Conservation (phyloP, 2,888 invertebrate species). For the Nipponacmea schrenckii region DNA sequence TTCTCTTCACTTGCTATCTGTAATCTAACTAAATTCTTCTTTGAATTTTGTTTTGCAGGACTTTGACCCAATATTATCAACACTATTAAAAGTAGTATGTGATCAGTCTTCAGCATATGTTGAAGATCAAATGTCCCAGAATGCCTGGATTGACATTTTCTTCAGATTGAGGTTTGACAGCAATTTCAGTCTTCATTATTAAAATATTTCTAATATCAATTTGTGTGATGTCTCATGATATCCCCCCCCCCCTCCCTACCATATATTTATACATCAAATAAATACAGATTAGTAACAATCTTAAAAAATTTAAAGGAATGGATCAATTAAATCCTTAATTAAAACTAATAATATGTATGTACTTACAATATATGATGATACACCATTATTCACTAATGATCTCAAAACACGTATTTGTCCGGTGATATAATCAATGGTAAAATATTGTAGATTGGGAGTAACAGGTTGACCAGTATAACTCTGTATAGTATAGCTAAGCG, state of each 20-base stretch:
- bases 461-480: conserved; percentile 29
- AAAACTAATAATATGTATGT: background rate
- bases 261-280: background rate
- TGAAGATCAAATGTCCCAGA: too few relatives aligned
- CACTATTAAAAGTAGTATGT: too few relatives aligned
- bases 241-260: background rate
- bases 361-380: conserved; percentile 42
- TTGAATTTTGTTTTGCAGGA: too few relatives aligned
- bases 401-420: conserved; percentile 47
- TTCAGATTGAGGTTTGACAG: too few relatives aligned
- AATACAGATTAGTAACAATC: background rate
- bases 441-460: conserved; percentile 33
- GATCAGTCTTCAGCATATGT: too few relatives aligned
- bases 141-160: too few relatives aligned
- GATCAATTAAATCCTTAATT: background rate
- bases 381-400: conserved; percentile 33
- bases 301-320: background rate
- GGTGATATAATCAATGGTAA: conserved; percentile 54
- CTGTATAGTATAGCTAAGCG: conserved; percentile 42
- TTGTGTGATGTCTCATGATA: too few relatives aligned
- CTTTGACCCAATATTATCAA: too few relatives aligned
- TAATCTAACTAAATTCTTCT: too few relatives aligned
- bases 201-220: too few relatives aligned
- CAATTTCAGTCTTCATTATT: too few relatives aligned
- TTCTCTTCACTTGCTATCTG: too few relatives aligned